phyloP scores from a whole-genome alignment of 1,140 invertebrate genomes.

The Lordiphosa stackelbergi region DNA sequence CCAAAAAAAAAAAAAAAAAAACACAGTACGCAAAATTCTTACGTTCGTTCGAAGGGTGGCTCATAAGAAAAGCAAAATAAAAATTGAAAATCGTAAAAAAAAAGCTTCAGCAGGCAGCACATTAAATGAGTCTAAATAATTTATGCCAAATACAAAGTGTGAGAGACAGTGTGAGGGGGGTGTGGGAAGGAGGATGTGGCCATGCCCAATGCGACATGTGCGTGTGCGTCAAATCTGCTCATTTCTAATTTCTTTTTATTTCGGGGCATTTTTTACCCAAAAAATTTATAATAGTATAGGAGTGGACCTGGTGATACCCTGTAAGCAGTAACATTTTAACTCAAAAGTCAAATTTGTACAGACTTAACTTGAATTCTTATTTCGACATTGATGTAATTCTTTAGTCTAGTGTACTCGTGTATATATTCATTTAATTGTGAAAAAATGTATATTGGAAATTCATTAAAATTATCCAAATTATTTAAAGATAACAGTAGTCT shows the following conservation, averaged over 20 bases:
- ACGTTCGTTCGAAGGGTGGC: constrained; percentile 46
- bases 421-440: too few relatives aligned
- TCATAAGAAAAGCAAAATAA: constrained; percentile 42
- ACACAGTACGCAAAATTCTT: constrained; percentile 16
- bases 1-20: constrained; percentile 37
- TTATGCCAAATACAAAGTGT: constrained; percentile 46
- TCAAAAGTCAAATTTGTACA: too few relatives aligned
- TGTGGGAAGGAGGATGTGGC: background rate
- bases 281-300: constrained; percentile 1
- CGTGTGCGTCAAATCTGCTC: constrained; percentile 45
- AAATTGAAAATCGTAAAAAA: constrained; percentile 71
- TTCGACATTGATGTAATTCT: too few relatives aligned
- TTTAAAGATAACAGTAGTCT: too few relatives aligned
- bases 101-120: constrained; percentile 39
- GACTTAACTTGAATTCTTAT: too few relatives aligned
- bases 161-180: constrained; percentile 2
- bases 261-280: constrained; percentile 28
- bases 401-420: too few relatives aligned
- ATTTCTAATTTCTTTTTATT: constrained; percentile 59
- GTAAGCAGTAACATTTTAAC: too few relatives aligned
- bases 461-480: too few relatives aligned
- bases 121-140: constrained; percentile 75
- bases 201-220: constrained; percentile 44
- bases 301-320: background rate
- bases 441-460: too few relatives aligned